Percentiles rank a stretch among this genome's conserved stretches.
These are phyloP conservation scores for Cotesia chilonis DNA, from an alignment of 1,140 invertebrate species.

Conservation along the genomic window DNA sequence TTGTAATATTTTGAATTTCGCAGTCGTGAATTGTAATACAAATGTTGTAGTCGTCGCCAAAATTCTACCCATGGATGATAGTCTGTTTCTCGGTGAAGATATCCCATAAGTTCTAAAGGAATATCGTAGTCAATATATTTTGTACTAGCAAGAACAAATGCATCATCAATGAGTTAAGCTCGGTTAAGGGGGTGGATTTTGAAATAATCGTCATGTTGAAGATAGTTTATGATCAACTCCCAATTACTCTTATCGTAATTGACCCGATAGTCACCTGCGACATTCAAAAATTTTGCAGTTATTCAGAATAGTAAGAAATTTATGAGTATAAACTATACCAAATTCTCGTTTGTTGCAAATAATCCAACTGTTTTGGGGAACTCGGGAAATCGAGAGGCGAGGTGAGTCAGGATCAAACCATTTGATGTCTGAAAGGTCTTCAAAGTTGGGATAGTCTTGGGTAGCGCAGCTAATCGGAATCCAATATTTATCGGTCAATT, in stretches of 20 bases:
- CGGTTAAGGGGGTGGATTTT: constrained; percentile 75
- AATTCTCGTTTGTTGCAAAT: constrained; percentile 19
- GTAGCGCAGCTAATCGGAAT: constrained; percentile 68
- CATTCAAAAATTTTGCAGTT: background rate
- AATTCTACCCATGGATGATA: constrained; percentile 75
- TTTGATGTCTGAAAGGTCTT: constrained; percentile 56
- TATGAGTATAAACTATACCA: background rate
- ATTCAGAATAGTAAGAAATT: background rate
- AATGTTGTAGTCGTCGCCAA: constrained; percentile 65
- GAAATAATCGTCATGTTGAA: constrained; percentile 59
- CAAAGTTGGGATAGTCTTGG: constrained; percentile 58
- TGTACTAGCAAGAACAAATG: constrained; percentile 73
- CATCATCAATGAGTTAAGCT: constrained; percentile 81
- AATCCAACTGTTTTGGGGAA: background rate
- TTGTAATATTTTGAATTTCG: constrained; percentile 40
- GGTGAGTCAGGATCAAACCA: constrained; percentile 41
- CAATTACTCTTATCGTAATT: constrained; percentile 71
- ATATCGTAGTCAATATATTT: constrained; percentile 64
- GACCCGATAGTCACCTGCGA: constrained; percentile 70
- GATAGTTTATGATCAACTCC: constrained; percentile 63
- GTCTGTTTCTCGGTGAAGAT: constrained; percentile 70
- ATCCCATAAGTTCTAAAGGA: constrained; percentile 69
- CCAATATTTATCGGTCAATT: constrained; percentile 57
- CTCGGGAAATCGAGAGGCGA: background rate
- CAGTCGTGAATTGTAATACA: constrained; percentile 60